Conservation (phyloP, 2,113 vertebrate species). For the Camelus dromedarius region DNA sequence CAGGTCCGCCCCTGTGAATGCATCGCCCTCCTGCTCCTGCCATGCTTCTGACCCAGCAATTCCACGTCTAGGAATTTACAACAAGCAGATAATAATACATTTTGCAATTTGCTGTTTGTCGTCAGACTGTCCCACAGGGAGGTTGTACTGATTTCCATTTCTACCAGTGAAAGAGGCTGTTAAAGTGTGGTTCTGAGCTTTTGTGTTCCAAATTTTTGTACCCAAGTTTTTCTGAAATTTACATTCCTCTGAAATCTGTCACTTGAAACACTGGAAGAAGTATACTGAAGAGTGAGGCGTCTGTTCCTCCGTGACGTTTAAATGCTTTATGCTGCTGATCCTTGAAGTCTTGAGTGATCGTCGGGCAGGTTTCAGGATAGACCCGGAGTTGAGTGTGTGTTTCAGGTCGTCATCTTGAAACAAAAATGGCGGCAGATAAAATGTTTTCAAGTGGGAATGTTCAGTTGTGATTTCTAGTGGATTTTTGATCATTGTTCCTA, state of each 20-base stretch:
- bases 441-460: constrained; percentile 4
- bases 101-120: constrained; percentile 61
- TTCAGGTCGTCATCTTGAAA: constrained; percentile 52
- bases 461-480: neutral
- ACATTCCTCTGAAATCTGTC: constrained; percentile 66
- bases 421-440: constrained; percentile 49
- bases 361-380: neutral
- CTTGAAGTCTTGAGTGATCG: neutral
- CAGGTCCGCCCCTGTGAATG: neutral
- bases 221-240: neutral
- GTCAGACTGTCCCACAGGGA: constrained; percentile 61
- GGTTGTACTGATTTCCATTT: constrained; percentile 15
- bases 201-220: neutral
- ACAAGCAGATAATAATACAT: constrained; percentile 58
- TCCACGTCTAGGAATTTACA: constrained; percentile 50
- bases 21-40: neutral
- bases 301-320: constrained; percentile 54
- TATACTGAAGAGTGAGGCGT: neutral
- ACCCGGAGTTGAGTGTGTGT: neutral
- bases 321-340: neutral
- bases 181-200: neutral
- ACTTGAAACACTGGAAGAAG: constrained; percentile 3
- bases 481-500: constrained; percentile 55
- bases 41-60: constrained; percentile 35
- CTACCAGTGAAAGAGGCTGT: neutral